Base-by-base conservation (phyloP, 2,113 vertebrate genomes). In the Phylloscopus trochilus region DNA sequence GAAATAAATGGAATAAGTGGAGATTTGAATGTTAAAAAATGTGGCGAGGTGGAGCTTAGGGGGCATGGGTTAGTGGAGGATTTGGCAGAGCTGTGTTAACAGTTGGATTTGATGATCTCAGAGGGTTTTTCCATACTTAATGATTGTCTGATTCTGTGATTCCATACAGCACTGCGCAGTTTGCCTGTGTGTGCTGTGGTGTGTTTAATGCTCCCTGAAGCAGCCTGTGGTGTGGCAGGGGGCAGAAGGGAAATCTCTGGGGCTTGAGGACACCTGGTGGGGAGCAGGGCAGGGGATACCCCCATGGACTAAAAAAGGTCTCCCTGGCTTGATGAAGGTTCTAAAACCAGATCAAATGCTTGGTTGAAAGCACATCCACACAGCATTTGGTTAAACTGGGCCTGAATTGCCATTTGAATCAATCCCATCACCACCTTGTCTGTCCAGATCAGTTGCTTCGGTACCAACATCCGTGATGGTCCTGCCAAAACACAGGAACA, bases 231-330 rank as follows among this genome's bases (percentile, higher is more conserved):
- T 23, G n/a, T 20, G 75, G n/a, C 27, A n/a, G 23, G 7, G 3
- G 20, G 15, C 23, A 76, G 27, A 47, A 58, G 37, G 31, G 66
- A 56, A 39, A 37, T 62, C 37, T n/a, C 30, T 62, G 64, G 35
- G 28, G 41, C 46, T 59, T 69, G 60, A 52, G 19, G 28, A 4
- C 67, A 8, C 23, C 72, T 47, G n/a, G 31, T 35, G 43, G 30
- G 30, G 16, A 43, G 13, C 20, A 51, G 58, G 37, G 33, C 17
- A 30, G 62, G 49, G 22, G 59, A 17, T 51, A 46, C 15, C 28
- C 37, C 35, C 1, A 1, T 4, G 23, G 12, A 23, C 10, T n/a
- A 15, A 62, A 58, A 18, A 13, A 63, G 20, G 0, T 43, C 16
- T 52, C 37, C 17, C n/a, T 47, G 23, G 4, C 1, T 4, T 14